A percentile compares a stretch with the other conserved stretches of the same genome.
Evolutionary conservation across 2,797 vertebrate genomes (phyloP).

Genomic region (Heteromormyrus szaboi): DNA sequence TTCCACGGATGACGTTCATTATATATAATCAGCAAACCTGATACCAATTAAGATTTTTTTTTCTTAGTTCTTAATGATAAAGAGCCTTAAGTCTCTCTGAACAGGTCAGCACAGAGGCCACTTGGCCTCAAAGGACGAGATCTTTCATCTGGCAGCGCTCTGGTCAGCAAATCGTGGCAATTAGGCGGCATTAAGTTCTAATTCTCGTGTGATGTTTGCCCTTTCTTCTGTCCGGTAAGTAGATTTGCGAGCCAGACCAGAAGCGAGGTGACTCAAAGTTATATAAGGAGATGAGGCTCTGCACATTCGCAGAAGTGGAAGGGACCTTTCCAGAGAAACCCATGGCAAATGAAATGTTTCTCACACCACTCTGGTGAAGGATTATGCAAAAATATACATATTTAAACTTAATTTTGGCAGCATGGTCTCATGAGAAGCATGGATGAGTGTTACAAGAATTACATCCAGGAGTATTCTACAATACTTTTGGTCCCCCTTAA

Average conservation of each 20-base stretch:
- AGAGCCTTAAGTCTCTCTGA: neutral
- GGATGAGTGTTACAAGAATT: constrained; percentile 34
- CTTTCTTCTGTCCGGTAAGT: constrained; percentile 18
- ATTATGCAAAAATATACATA: constrained; percentile 26
- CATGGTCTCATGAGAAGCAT: constrained; percentile 8
- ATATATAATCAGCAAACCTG: neutral
- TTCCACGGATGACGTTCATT: neutral
- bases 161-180: constrained; percentile 23
- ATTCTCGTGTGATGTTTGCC: constrained; percentile 18
- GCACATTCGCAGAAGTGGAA: neutral
- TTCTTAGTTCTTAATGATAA: neutral
- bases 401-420: constrained; percentile 34
- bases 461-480: constrained; percentile 47
- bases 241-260: neutral
- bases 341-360: neutral
- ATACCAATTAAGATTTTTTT: neutral
- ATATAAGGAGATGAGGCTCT: neutral
- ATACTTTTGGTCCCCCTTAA: constrained; percentile 47
- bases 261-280: constrained; percentile 13
- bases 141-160: neutral
- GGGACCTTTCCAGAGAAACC: neutral
- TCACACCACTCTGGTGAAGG: neutral
- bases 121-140: constrained; percentile 11
- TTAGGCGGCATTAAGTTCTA: constrained; percentile 37
- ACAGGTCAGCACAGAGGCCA: neutral